A percentile compares a stretch with the other conserved stretches of the same genome.
phyloP scores from a whole-genome alignment of 2,113 vertebrate species.

The Aleadryas rufinucha region DNA sequence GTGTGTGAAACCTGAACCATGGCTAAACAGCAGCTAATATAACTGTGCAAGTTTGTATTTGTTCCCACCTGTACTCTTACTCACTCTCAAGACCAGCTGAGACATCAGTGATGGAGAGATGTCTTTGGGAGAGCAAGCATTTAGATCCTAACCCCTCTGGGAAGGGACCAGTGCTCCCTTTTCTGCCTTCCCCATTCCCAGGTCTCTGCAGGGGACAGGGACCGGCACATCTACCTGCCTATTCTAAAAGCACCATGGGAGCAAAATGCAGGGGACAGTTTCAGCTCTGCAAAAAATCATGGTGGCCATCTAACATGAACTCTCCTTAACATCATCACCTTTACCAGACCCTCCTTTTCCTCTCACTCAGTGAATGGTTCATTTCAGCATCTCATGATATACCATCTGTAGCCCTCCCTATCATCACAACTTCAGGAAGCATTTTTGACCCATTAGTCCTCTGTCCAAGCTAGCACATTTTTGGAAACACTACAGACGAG shows the following conservation, averaged over 20 bases:
- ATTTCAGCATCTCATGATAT: not conserved
- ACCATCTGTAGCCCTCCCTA: not conserved
- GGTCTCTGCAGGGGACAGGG: not conserved
- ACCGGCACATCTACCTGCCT: not conserved
- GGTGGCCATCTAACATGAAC: not conserved
- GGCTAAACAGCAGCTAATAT: not conserved
- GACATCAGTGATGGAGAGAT: not conserved
- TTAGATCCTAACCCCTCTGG: not conserved
- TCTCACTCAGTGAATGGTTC: not conserved
- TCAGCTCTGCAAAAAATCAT: not conserved
- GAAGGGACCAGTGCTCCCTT: not conserved
- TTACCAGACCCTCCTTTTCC: not conserved
- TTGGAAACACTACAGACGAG: not conserved
- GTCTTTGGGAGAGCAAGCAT: not conserved
- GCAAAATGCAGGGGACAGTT: not conserved
- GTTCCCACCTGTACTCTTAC: not conserved
- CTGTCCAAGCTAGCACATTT: not conserved
- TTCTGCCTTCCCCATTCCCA: not conserved
- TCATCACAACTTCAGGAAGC: not conserved
- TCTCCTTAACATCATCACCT: not conserved
- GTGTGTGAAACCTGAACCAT: not conserved
- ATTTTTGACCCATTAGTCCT: not conserved
- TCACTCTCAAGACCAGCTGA: not conserved
- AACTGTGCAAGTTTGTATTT: not conserved
- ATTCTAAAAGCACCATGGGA: not conserved